Percentiles rank a stretch among this genome's conserved stretches.
phyloP scores from a whole-genome alignment of 1,140 invertebrate genomes.

The Chlorops oryzae region DNA sequence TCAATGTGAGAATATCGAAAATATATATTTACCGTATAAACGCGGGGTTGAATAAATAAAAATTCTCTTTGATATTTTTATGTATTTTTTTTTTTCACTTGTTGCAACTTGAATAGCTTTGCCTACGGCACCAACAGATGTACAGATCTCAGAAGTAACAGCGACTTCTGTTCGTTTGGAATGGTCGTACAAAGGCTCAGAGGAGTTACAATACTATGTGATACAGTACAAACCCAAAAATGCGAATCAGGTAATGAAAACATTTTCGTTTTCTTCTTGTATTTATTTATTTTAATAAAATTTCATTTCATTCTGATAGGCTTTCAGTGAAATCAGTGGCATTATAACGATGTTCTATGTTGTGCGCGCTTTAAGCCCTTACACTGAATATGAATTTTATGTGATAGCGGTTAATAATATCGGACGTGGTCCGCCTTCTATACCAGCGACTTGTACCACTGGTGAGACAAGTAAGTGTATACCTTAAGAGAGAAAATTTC shows the following conservation, averaged over 20 bases:
- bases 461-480: slow-evolving; percentile 94
- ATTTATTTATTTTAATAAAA: not conserved
- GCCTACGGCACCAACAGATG: slow-evolving; percentile 79
- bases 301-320: slow-evolving; percentile 47
- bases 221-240: slow-evolving; percentile 93
- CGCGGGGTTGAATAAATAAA: too few relatives aligned
- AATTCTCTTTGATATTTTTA: too few relatives aligned
- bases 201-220: slow-evolving; percentile 87
- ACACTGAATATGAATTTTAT: slow-evolving; percentile 95
- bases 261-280: slow-evolving; percentile 7
- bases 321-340: slow-evolving; percentile 82
- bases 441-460: slow-evolving; percentile 82
- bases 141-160: slow-evolving; percentile 85
- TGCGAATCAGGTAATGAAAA: slow-evolving; percentile 57
- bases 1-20: slow-evolving; percentile 69
- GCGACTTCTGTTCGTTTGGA: slow-evolving; percentile 83
- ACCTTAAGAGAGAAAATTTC: too few relatives aligned
- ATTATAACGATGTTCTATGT: slow-evolving; percentile 90
- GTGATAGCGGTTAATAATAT: slow-evolving; percentile 92
- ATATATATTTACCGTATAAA: not conserved
- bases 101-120: slow-evolving; percentile 69
- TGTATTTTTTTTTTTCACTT: slow-evolving; percentile 12
- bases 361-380: slow-evolving; percentile 80
- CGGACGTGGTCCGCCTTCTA: slow-evolving; percentile 80
- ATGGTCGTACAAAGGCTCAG: slow-evolving; percentile 81